A percentile compares a stretch with the other conserved stretches of the same genome.
phyloP scores from a whole-genome alignment of 2,888 invertebrate species.

The Calameuta idolon region DNA sequence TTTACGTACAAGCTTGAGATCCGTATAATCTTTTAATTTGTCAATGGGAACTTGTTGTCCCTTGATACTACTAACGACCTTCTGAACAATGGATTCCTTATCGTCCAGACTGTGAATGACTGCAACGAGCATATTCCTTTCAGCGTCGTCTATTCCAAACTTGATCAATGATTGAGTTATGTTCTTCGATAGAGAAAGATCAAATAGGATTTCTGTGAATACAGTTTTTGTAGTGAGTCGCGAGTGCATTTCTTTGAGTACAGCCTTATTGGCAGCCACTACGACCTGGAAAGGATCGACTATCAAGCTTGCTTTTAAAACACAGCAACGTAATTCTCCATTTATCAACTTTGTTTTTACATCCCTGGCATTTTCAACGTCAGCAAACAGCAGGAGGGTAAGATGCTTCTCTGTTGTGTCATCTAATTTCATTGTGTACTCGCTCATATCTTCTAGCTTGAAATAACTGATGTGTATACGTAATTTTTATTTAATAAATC shows the following conservation, averaged over 20 bases:
- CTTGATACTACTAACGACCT: slow-evolving; percentile 68
- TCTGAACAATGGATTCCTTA: slow-evolving; percentile 34
- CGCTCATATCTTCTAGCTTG: slow-evolving; percentile 1
- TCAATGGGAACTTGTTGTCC: slow-evolving; percentile 70
- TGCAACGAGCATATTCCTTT: slow-evolving; percentile 68
- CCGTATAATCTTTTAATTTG: slow-evolving; percentile 67
- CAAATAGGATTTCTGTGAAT: slow-evolving; percentile 76
- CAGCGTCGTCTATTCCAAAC: slow-evolving; percentile 73
- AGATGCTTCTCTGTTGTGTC: slow-evolving; percentile 65
- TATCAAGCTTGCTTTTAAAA: slow-evolving; percentile 74
- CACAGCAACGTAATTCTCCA: slow-evolving; percentile 73
- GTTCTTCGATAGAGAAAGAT: slow-evolving; percentile 77
- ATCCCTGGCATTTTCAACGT: slow-evolving; percentile 72
- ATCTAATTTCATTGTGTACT: slow-evolving; percentile 62
- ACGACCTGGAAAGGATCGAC: slow-evolving; percentile 73
- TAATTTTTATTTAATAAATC: neutral
- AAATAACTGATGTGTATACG: neutral
- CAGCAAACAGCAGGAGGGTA: slow-evolving; percentile 70
- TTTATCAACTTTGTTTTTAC: slow-evolving; percentile 71
- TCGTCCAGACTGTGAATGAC: slow-evolving; percentile 60
- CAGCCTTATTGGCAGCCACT: slow-evolving; percentile 78
- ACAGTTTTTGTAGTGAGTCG: slow-evolving; percentile 73
- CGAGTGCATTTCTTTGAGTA: slow-evolving; percentile 67
- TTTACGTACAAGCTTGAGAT: slow-evolving; percentile 70
- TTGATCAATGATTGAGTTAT: slow-evolving; percentile 76